These are phyloP conservation scores for Asteroscopus sphinx DNA, from an alignment of 2,888 invertebrate species.

Conservation along the genomic window DNA sequence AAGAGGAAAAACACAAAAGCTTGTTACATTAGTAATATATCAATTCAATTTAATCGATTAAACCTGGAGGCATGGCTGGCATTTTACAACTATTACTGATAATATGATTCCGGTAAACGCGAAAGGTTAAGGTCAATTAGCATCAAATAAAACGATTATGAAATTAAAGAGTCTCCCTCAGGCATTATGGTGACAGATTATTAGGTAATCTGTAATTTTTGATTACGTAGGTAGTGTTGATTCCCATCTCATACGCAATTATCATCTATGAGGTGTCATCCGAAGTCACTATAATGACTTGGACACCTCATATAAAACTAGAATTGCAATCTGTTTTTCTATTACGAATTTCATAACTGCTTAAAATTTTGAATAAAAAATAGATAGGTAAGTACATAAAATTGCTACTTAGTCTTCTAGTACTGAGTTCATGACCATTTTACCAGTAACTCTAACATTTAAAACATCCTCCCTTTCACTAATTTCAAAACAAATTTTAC, in stretches of 20 bases:
- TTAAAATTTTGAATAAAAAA: no score
- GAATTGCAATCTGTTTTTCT: no score
- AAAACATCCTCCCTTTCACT: slow-evolving; percentile 31
- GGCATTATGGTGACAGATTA: slow-evolving; percentile 32
- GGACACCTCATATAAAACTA: no score
- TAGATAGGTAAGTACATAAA: no score
- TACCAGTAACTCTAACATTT: slow-evolving; percentile 20
- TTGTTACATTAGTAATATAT: slow-evolving; percentile 23
- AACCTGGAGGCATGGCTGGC: slow-evolving; percentile 35
- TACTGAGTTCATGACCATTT: slow-evolving; percentile 6
- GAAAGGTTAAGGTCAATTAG: slow-evolving; percentile 47
- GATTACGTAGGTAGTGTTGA: not conserved
- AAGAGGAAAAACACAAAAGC: slow-evolving; percentile 16
- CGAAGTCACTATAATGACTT: no score
- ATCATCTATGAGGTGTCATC: no score
- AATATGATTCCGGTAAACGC: slow-evolving; percentile 44
- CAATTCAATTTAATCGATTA: slow-evolving; percentile 8
- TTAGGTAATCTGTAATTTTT: slow-evolving; percentile 2
- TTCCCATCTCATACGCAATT: no score
- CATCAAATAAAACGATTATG: slow-evolving; percentile 15
- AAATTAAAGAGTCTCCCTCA: slow-evolving; percentile 24
- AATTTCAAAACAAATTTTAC: slow-evolving; percentile 40
- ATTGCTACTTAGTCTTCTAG: no score
- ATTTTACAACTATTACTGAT: slow-evolving; percentile 31
- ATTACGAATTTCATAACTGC: no score